Evolutionary conservation across 2,113 vertebrate species (phyloP), one percentile per base, ranked within the genome.

Genomic region (Esox niger): DNA sequence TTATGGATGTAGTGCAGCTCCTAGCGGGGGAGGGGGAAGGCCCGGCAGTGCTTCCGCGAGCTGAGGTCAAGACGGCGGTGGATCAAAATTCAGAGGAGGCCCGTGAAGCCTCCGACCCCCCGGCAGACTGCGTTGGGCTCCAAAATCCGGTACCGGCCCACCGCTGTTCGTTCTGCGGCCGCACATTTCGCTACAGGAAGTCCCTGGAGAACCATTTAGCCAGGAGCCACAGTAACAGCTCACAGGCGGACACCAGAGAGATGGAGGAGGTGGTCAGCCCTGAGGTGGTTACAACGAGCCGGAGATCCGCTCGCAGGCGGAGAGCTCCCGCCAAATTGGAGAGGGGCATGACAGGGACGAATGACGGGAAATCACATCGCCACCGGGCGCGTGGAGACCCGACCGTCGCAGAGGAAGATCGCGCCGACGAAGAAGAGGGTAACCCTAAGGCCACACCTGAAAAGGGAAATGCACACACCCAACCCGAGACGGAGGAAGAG

Each of bases 1-100:
- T 98, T 87, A 96, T 95, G 82, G 96, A 98, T 62, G 91, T 95
- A 13, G 92, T 98, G 3, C 96, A 96, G 73, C 79, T 98, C 73
- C 82, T 99, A 31, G 93, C 90, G 55, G 89, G 88, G 0, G 91
- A 94, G 68, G 89, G 47, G 1, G 66, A 55, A 6, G 62, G 10
- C 62, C 57, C 71, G n/a, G 49, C 76, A 23, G 69, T n/a, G 55
- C 73, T 68, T 74, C 85, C 29, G 58, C 60, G 3, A 30, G 59
- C 11, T 67, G 10, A 4, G 31, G 13, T 25, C 29, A 6, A 55
- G 21, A 6, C 0, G 25, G 2, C 4, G 32, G n/a, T 20, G 52
- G 61, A 20, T 1, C 56, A 88, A 85, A 61, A 63, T 84, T 63
- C 88, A 91, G 79, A 83, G 38, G 74, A 84, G 29, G 69, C 75